A percentile compares a stretch with the other conserved stretches of the same genome.
Conservation (phyloP, 1,140 invertebrate genomes). For the Sitodiplosis mosellana region DNA sequence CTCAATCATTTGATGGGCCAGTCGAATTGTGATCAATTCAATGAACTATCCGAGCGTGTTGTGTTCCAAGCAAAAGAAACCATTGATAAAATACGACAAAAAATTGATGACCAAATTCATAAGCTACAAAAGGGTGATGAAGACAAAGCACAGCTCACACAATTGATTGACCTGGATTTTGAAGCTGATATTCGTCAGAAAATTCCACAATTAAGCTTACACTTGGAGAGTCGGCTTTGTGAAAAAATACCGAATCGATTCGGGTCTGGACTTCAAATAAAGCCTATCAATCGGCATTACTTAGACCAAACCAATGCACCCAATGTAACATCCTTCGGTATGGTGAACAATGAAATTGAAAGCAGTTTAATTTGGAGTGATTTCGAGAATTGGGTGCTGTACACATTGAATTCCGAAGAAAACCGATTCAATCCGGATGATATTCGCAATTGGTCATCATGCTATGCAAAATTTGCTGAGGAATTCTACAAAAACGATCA, state of each 20-base stretch:
- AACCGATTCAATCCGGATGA: neutral
- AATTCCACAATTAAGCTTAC: neutral
- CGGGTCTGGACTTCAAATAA: neutral
- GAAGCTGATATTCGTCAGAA: neutral
- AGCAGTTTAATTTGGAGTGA: neutral
- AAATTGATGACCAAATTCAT: neutral
- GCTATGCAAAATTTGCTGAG: neutral
- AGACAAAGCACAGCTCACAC: neutral
- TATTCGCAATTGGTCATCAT: neutral
- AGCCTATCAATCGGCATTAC: neutral
- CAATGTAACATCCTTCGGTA: neutral
- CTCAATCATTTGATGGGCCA: neutral
- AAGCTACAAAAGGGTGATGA: neutral
- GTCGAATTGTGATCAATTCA: neutral
- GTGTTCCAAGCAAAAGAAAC: neutral
- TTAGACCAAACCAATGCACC: neutral
- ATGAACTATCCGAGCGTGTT: neutral
- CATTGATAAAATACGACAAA: neutral
- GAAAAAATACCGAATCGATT: neutral
- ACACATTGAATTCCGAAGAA: neutral
- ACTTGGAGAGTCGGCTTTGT: neutral
- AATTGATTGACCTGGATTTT: neutral
- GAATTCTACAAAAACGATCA: neutral
- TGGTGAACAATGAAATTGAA: neutral
- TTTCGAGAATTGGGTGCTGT: neutral